Conservation (phyloP, 92 coral and sea anemone genomes). For the Epizoanthus stellaris region DNA sequence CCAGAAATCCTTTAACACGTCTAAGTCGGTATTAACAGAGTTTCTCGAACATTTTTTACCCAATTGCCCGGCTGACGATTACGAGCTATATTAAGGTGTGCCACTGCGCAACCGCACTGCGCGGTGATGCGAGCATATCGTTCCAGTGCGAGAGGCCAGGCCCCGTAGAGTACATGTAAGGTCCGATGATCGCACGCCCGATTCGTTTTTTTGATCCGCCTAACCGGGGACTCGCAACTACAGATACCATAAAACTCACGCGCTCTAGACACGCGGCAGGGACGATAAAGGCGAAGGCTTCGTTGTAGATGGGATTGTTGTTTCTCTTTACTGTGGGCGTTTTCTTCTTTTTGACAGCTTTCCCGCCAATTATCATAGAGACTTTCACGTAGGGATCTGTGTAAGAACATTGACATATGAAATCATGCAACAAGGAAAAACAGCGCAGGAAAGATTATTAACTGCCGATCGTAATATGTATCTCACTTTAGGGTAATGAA, state of each 20-base stretch:
- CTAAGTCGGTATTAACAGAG: too few species aligned
- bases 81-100: constrained; percentile 72
- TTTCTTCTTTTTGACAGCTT: constrained; percentile 77
- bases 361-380: constrained; percentile 89
- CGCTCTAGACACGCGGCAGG: constrained; percentile 76
- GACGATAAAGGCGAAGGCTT: constrained; percentile 87
- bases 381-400: constrained; percentile 91
- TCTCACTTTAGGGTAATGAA: too few species aligned
- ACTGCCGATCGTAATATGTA: too few species aligned
- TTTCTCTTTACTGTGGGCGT: constrained; percentile 62
- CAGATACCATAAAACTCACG: constrained; percentile 86
- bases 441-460: not conserved
- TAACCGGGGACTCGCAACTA: constrained; percentile 67
- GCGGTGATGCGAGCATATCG: constrained; percentile 85
- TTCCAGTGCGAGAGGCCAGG: constrained; percentile 95
- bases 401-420: constrained; percentile 1
- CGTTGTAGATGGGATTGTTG: constrained; percentile 77
- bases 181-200: constrained; percentile 91
- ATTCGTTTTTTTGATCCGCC: constrained; percentile 83
- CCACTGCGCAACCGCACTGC: constrained; percentile 93
- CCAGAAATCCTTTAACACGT: too few species aligned
- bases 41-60: too few species aligned
- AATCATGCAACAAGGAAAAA: not conserved
- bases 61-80: too few species aligned
- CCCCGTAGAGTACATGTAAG: constrained; percentile 91